Evolutionary conservation across 1,140 invertebrate genomes (phyloP).

Genomic region (Bombus impatiens): DNA sequence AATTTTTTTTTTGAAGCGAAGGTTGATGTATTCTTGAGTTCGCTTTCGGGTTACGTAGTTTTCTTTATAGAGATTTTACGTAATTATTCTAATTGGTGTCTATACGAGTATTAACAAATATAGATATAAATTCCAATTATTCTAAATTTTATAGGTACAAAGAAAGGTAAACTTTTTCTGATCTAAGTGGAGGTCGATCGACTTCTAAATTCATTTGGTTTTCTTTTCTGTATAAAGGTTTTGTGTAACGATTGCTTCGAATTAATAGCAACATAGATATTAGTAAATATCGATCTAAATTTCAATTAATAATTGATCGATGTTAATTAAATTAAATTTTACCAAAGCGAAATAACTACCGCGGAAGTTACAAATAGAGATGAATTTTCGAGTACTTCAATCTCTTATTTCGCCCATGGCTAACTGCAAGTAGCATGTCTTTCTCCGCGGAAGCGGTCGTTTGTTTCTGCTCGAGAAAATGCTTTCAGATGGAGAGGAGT

Average conservation of each 20-base stretch:
- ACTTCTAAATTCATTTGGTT: not conserved
- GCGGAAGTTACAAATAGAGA: not conserved
- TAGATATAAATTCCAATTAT: not conserved
- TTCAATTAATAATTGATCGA: no score
- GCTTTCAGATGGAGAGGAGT: not conserved
- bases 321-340: not conserved
- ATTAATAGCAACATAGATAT: no score
- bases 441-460: not conserved
- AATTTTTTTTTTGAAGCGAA: no score
- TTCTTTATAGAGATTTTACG: no score
- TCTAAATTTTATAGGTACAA: not conserved
- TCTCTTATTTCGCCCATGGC: not conserved
- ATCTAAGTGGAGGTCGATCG: not conserved
- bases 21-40: not conserved
- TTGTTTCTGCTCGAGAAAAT: constrained; percentile 1
- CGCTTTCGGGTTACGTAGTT: no score
- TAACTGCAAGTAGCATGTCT: not conserved
- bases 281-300: no score
- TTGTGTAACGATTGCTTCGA: no score
- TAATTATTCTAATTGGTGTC: no score
- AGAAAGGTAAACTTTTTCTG: not conserved
- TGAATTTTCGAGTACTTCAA: not conserved
- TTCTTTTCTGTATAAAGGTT: no score
- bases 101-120: no score
- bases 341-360: not conserved